Base-by-base conservation (phyloP, 2,113 vertebrate species). In the Struthio camelus region DNA sequence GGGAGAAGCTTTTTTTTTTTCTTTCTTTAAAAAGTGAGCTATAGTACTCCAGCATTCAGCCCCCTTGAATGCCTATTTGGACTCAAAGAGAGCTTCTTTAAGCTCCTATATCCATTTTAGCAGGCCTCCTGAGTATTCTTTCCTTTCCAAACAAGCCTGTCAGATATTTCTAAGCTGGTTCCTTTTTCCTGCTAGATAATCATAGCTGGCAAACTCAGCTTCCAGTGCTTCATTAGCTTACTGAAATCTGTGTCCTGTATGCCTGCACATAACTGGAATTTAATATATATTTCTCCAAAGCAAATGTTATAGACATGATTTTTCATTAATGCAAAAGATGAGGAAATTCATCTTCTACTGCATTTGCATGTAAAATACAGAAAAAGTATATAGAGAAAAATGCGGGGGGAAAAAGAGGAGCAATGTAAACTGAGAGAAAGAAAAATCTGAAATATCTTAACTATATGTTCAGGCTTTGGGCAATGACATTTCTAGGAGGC, bases 201-300 rank as follows among this genome's bases (percentile, higher is more conserved):
- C 78, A 71, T 85, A 89, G 44, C 18, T 89, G 72, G 27, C 59
- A 92, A 88, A 82, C 54, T 87, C 20, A 20, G 64, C 67, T 94
- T 80, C 16, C 50, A 78, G 71, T n/a, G 53, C 61, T 69, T 94
- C 91, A 83, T 96, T 95, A 96, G 42, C 44, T 94, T 76, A 32
- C 40, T 93, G 87, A 96, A 78, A 87, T 92, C 86, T 62, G 16
- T 89, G 50, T 83, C 89, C 70, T 83, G 17, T 85, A 70, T 92
- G 38, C 61, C 76, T 85, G 81, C 56, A 97, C 93, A 96, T 90
- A 96, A 62, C 72, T 25, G 15, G 81, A 62, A 93, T 96, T 85
- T 54, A 69, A 87, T 79, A 44, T 62, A 46, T 87, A 86, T 89
- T 94, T 85, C 50, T 90, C 11, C 7, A 90, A 96, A 94, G 86